Percentiles rank a stretch among this genome's conserved stretches.
Evolutionary conservation across 1,140 invertebrate species (phyloP).

Genomic region (Copidosoma floridanum): DNA sequence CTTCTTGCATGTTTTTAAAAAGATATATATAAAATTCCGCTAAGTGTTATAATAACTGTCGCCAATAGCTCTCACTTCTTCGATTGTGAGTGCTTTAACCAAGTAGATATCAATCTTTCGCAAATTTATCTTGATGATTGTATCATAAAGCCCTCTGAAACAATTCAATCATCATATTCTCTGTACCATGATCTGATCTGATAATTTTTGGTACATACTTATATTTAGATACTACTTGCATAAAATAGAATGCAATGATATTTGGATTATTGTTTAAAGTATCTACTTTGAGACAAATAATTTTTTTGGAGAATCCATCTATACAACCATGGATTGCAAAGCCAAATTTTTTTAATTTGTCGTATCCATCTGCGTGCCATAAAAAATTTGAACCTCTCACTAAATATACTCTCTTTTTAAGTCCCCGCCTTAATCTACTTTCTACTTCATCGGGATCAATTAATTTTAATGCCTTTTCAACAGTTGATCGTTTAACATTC

Average conservation of each 20-base stretch:
- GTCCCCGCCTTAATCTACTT: no score
- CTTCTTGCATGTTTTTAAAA: no score
- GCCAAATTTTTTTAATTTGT: conserved; percentile 42
- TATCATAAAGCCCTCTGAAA: not conserved
- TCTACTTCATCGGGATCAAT: no score
- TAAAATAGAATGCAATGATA: conserved; percentile 30
- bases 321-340: no score
- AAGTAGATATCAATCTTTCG: no score
- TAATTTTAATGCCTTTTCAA: no score
- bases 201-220: conserved; percentile 26
- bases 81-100: no score
- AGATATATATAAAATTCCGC: no score
- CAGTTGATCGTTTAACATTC: no score
- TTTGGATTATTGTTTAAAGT: conserved; percentile 32
- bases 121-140: conserved; percentile 1
- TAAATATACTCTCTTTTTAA: conserved; percentile 30
- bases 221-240: conserved; percentile 23
- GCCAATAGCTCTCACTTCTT: no score
- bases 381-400: conserved; percentile 16
- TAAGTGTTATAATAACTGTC: no score
- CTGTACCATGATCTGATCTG: conserved; percentile 32
- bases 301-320: conserved; percentile 38
- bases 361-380: conserved; percentile 37
- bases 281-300: conserved; percentile 36
- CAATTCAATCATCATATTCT: conserved; percentile 8